A percentile compares a stretch with the other conserved stretches of the same genome.
Evolutionary conservation across 2,113 vertebrate genomes (phyloP).

Genomic region (Lanius ludovicianus): DNA sequence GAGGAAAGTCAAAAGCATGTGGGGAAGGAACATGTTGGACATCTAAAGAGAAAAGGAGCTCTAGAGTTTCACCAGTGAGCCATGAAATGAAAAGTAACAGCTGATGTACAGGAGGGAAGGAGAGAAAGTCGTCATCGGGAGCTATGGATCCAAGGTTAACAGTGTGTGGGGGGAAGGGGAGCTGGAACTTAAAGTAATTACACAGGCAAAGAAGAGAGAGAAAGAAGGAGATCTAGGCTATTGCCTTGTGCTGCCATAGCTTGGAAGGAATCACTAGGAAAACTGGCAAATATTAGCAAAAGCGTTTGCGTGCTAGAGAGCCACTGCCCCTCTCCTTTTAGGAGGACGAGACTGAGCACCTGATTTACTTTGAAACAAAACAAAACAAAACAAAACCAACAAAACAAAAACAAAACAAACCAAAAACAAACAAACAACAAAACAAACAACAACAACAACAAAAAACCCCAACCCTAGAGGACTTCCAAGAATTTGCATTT

Average conservation of each 20-base stretch:
- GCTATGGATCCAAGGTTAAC: constrained; percentile 57
- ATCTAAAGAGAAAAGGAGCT: constrained; percentile 58
- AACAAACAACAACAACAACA: not conserved
- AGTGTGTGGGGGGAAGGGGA: not conserved
- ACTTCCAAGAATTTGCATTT: constrained; percentile 40
- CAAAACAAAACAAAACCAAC: not conserved
- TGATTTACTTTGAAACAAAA: not conserved
- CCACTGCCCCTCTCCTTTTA: not conserved
- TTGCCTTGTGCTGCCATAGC: not conserved
- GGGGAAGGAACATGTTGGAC: constrained; percentile 46
- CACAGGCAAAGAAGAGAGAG: not conserved
- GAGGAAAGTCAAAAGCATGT: constrained; percentile 3
- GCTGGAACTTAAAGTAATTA: constrained; percentile 8
- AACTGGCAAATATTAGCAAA: not conserved
- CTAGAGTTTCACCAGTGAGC: constrained; percentile 77
- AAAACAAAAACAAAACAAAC: not conserved
- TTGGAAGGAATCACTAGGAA: not conserved
- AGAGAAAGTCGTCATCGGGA: constrained; percentile 12
- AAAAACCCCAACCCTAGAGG: not conserved
- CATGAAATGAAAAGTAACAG: constrained; percentile 83
- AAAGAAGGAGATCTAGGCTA: not conserved
- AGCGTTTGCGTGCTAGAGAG: not conserved
- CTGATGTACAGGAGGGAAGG: constrained; percentile 60
- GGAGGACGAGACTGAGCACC: not conserved
- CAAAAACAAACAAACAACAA: not conserved